Base-by-base conservation (phyloP, 1,140 invertebrate genomes). In the Euschistus heros region DNA sequence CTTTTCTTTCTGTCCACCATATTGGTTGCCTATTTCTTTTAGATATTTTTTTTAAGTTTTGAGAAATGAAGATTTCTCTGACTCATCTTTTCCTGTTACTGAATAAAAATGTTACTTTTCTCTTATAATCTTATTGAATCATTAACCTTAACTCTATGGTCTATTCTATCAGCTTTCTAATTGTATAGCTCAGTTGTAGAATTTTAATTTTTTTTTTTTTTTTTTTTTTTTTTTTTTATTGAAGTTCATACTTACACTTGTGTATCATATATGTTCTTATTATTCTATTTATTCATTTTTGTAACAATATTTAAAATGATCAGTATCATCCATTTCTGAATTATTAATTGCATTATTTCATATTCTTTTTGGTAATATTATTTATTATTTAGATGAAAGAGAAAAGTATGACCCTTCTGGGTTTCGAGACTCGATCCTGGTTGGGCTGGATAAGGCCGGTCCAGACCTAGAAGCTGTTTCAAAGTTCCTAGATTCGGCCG, bases 391-490 rank as follows among this genome's bases (percentile, higher is more conserved):
- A 94, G 94, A 97, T 97, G 95, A 98, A 91, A 97, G 93, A 87
- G 94, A 97, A 86, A 97, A 96, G 81, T 95, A 95, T 85, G 94
- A 98, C 83, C 92, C 94, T 78, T 86, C 86, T 77, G 93, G 92
- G 77, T 98, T 98, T 83, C 87, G 95, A 80, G 94, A 98, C 84
- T 87, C 88, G 73, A 86, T 98, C 78, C 85, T 97, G 74, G 83
- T 86, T 80, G 94, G 94, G 74, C 85, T 98, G 74, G 87, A 92
- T 80, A 92, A 94, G 81, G 86, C 90, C 79, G 89, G 86, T 76
- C 86, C 86, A 76, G 91, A 94, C 82, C 80, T 94, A 81, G 92
- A 96, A 73, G 86, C 88, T 74, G 88, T 96, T 70, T 92, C 86
- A 76, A 96, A 95, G 78, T 97, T 85, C 82, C 82, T 98, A 79